These are phyloP conservation scores for Calvadosia cruxmelitensis DNA, from an alignment of 30 jellyfish, hydroid and myxozoan genomes.

Conservation along the genomic window DNA sequence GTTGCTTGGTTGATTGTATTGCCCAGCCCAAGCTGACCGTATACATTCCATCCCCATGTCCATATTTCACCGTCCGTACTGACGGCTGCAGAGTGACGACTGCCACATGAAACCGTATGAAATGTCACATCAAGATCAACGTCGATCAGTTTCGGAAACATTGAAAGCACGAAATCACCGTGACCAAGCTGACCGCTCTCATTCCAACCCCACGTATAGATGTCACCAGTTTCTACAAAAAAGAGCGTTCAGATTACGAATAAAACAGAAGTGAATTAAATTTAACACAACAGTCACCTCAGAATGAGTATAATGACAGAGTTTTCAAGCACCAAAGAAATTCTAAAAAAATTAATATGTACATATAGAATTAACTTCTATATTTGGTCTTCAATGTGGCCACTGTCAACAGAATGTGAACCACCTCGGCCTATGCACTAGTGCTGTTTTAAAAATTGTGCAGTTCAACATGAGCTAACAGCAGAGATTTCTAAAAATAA, in stretches of 20 bases:
- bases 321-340: too few relatives aligned
- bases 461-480: too few relatives aligned
- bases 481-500: too few relatives aligned
- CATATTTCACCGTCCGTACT: constrained; percentile 29
- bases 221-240: constrained; percentile 67
- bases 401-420: too few relatives aligned
- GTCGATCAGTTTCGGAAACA: constrained; percentile 32
- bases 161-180: constrained; percentile 16
- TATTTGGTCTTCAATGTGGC: too few relatives aligned
- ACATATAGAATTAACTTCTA: too few relatives aligned
- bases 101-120: constrained; percentile 43
- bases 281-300: neutral
- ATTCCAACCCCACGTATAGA: constrained; percentile 99
- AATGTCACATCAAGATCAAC: constrained; percentile 44
- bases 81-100: constrained; percentile 92
- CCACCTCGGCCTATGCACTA: too few relatives aligned
- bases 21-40: constrained; percentile 86
- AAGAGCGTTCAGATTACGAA: neutral
- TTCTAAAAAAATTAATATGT: too few relatives aligned
- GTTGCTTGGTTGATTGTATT: constrained; percentile 23
- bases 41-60: constrained; percentile 99
- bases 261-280: neutral
- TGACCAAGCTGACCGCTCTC: constrained; percentile 97
- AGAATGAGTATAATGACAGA: neutral
- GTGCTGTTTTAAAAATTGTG: too few relatives aligned